Evolutionary conservation across 2,113 vertebrate genomes (phyloP).

Genomic region (Gymnogyps californianus): DNA sequence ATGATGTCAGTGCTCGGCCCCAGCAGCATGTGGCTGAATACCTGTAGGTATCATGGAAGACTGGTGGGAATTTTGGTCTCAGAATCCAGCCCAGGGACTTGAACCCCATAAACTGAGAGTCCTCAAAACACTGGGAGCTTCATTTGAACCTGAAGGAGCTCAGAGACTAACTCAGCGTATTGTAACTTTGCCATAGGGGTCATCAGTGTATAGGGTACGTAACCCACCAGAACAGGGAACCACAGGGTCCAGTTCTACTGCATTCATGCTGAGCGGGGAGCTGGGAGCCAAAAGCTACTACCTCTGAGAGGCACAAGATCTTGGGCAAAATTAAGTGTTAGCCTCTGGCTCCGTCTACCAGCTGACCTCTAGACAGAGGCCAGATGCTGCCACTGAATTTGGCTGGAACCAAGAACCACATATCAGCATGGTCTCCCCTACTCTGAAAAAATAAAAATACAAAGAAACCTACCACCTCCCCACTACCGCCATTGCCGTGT

Average conservation of each 20-base stretch:
- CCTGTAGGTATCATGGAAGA: neutral
- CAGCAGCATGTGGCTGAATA: neutral
- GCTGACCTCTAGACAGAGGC: neutral
- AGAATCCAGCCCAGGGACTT: neutral
- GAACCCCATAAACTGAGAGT: neutral
- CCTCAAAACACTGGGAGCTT: neutral
- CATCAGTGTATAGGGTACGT: neutral
- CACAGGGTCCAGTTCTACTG: neutral
- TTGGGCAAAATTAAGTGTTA: neutral
- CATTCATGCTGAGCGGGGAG: neutral
- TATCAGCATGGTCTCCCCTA: neutral
- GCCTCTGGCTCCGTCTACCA: neutral
- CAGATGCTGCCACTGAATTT: neutral
- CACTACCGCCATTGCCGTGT: accelerated
- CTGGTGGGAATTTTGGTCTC: neutral
- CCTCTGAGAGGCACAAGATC: neutral
- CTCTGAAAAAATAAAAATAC: neutral
- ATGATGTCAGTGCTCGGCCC: too few species aligned
- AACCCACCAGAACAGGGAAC: neutral
- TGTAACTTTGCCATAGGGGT: neutral
- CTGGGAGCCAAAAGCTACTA: neutral
- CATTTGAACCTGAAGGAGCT: neutral
- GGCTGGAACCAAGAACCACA: neutral
- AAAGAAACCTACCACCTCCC: neutral
- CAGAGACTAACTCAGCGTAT: neutral